Conservation (phyloP, 2,113 vertebrate genomes). For the Pycnonotus jocosus region DNA sequence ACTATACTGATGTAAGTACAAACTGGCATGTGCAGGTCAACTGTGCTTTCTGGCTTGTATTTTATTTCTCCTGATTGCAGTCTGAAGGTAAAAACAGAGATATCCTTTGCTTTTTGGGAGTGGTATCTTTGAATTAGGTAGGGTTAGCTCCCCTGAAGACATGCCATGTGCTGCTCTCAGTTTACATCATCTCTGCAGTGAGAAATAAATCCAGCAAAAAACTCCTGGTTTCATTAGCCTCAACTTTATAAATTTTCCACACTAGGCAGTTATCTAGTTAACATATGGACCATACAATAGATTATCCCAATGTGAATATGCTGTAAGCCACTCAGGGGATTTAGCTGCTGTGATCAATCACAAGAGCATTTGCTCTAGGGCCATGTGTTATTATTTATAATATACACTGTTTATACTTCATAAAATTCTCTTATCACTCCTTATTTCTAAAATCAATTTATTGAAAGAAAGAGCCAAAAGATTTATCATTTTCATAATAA, state of each 20-base stretch:
- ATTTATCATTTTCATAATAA: constrained; percentile 44
- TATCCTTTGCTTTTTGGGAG: background rate
- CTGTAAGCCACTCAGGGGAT: background rate
- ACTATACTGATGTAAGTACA: background rate
- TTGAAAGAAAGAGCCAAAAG: constrained; percentile 41
- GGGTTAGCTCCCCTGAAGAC: background rate
- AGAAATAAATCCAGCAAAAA: constrained; percentile 17
- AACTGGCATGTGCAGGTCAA: constrained; percentile 11
- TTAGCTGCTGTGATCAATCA: constrained; percentile 46
- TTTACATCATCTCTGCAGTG: constrained; percentile 13
- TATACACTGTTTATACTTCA: constrained; percentile 38
- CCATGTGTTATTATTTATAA: constrained; percentile 53
- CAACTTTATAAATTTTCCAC: constrained; percentile 21
- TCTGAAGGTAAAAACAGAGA: constrained; percentile 39
- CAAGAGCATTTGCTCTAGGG: background rate
- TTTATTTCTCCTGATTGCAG: constrained; percentile 22
- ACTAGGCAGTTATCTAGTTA: constrained; percentile 35
- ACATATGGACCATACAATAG: background rate
- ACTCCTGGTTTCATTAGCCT: background rate
- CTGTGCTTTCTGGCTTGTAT: background rate
- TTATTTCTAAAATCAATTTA: constrained; percentile 39
- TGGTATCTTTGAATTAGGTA: background rate
- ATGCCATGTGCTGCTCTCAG: background rate
- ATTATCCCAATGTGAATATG: constrained; percentile 8
- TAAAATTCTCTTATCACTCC: constrained; percentile 46